These are phyloP conservation scores for Cryptoblepharus egeriae DNA, from an alignment of 2,797 vertebrate genomes.

Conservation along the genomic window DNA sequence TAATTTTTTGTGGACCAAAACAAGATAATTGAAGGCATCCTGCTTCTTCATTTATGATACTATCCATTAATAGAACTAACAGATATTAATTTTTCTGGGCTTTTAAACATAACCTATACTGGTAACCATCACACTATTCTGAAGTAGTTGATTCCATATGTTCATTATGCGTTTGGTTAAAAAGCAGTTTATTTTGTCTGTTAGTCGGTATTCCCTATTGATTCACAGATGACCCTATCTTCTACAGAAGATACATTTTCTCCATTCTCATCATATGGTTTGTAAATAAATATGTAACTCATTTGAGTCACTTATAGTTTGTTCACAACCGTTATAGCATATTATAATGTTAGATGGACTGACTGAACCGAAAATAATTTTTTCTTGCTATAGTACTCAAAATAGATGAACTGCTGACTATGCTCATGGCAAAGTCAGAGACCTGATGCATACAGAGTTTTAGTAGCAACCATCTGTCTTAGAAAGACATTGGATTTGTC, in stretches of 20 bases:
- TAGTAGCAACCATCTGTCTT: conserved; percentile 28
- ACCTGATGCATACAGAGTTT: not conserved
- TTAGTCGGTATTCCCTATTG: not conserved
- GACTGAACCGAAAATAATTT: conserved; percentile 4
- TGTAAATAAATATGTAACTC: not conserved
- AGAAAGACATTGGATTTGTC: not conserved
- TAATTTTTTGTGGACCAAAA: not conserved
- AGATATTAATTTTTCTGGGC: not conserved
- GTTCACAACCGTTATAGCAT: conserved; percentile 6
- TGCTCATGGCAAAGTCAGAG: conserved; percentile 31
- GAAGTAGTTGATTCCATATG: not conserved
- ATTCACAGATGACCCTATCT: not conserved
- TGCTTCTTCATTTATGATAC: conserved; percentile 8
- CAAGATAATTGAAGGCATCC: not conserved
- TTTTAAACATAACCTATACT: not conserved
- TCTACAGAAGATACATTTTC: not conserved
- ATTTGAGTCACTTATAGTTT: rapidly evolving
- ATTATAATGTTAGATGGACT: not conserved
- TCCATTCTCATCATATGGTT: too few relatives aligned
- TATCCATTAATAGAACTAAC: not conserved
- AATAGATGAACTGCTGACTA: not conserved
- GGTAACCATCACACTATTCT: not conserved
- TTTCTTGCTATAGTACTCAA: not conserved
- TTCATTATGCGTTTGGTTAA: not conserved
- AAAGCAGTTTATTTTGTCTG: not conserved